Percentiles rank a stretch among this genome's conserved stretches.
Conservation (phyloP, 2,797 vertebrate species). For the Karalla daura region DNA sequence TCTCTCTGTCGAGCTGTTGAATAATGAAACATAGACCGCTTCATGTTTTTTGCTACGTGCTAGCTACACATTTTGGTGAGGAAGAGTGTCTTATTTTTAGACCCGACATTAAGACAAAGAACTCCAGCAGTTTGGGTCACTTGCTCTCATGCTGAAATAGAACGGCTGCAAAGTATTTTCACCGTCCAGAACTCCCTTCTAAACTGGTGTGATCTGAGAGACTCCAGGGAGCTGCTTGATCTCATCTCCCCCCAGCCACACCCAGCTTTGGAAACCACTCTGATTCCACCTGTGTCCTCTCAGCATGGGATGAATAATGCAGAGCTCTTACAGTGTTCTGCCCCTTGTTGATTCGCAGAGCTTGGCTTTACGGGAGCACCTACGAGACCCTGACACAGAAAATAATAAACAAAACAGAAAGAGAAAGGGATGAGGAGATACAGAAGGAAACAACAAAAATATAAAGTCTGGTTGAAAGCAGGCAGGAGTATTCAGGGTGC, state of each 20-base stretch:
- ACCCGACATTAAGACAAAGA: conserved; percentile 17
- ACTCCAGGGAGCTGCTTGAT: conserved; percentile 46
- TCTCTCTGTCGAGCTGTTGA: not conserved
- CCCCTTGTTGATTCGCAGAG: conserved; percentile 27
- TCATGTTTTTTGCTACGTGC: conserved; percentile 1
- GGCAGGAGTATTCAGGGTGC: too few relatives aligned
- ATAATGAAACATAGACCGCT: conserved; percentile 9
- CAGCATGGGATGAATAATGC: conserved; percentile 62
- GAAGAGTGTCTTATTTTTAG: conserved; percentile 33
- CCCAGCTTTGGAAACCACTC: conserved; percentile 61
- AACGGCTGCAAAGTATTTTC: conserved; percentile 32
- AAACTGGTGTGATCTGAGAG: conserved; percentile 44
- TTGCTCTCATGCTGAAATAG: conserved; percentile 16
- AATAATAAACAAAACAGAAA: not conserved
- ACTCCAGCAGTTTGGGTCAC: conserved; percentile 26
- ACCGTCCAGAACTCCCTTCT: conserved; percentile 10
- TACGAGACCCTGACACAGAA: conserved; percentile 16
- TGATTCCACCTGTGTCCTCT: conserved; percentile 30
- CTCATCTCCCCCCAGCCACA: conserved; percentile 40
- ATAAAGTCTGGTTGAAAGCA: too few relatives aligned
- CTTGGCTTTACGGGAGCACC: conserved; percentile 24
- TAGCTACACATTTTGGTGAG: not conserved
- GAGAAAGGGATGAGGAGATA: not conserved
- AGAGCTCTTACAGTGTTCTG: conserved; percentile 24
- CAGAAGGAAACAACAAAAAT: not conserved